Evolutionary conservation across 2,888 invertebrate genomes (phyloP).

Genomic region (Malachius bipustulatus): DNA sequence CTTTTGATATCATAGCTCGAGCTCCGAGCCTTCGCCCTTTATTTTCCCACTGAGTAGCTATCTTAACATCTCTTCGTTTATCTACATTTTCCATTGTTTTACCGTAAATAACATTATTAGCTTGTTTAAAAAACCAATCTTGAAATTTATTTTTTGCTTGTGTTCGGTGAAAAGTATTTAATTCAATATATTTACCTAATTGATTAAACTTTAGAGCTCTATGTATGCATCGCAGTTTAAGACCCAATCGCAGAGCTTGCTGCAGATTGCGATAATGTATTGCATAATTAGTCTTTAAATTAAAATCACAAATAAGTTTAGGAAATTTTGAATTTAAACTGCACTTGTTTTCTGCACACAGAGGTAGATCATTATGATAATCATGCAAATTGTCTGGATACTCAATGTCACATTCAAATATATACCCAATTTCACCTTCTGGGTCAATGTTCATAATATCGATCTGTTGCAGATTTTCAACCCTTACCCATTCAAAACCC

Average conservation of each 20-base stretch:
- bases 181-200: conserved; percentile 16
- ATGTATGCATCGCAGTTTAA: conserved; percentile 23
- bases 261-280: conserved; percentile 12
- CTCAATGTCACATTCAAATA: conserved; percentile 27
- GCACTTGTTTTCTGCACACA: conserved; percentile 22
- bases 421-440: conserved; percentile 19
- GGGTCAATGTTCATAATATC: neutral
- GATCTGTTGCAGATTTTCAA: neutral
- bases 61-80: conserved; percentile 12
- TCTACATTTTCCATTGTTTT: conserved; percentile 12
- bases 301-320: conserved; percentile 20
- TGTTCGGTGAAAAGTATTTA: conserved; percentile 12
- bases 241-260: conserved; percentile 12
- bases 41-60: conserved; percentile 13
- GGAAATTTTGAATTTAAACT: conserved; percentile 12
- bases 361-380: conserved; percentile 26
- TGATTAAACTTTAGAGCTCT: conserved; percentile 20
- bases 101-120: neutral
- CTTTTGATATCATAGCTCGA: conserved; percentile 20
- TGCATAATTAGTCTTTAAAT: conserved; percentile 9
- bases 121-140: neutral
- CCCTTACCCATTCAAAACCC: conserved; percentile 10
- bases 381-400: conserved; percentile 23
- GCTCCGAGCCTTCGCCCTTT: conserved; percentile 16
- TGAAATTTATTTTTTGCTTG: conserved; percentile 2